phyloP scores from a whole-genome alignment of 2,888 invertebrate species.

The Synergus japonicus region DNA sequence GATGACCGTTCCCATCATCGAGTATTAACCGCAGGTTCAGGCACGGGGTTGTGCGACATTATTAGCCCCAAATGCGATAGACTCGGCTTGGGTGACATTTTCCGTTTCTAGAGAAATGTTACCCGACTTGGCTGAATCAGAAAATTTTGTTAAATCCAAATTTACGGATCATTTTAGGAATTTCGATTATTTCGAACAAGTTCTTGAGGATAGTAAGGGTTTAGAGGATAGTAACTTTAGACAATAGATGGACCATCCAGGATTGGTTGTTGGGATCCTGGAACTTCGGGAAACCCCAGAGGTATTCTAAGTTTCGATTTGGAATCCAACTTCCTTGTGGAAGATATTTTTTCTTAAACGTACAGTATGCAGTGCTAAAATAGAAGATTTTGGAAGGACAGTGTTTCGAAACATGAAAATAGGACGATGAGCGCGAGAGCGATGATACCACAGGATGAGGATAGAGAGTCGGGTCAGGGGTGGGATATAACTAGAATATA shows the following conservation, averaged over 20 bases:
- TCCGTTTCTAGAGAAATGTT: constrained; percentile 50
- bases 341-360: no score
- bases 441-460: constrained; percentile 46
- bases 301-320: no score
- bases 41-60: constrained; percentile 68
- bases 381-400: neutral
- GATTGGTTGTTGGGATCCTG: no score
- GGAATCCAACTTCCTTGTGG: no score
- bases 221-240: neutral
- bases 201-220: neutral
- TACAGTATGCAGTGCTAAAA: neutral
- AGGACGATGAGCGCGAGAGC: constrained; percentile 59
- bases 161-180: neutral
- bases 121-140: neutral
- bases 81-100: constrained; percentile 58
- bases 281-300: no score
- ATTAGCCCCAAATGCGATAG: constrained; percentile 76
- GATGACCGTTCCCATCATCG: constrained; percentile 78
- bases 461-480: constrained; percentile 43
- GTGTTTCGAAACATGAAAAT: constrained; percentile 16
- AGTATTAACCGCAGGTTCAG: constrained; percentile 77
- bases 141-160: neutral
- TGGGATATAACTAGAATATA: constrained; percentile 67
- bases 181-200: neutral
- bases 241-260: neutral